These are phyloP conservation scores for Gibbula magus DNA, from an alignment of 2,888 invertebrate genomes.

Conservation along the genomic window DNA sequence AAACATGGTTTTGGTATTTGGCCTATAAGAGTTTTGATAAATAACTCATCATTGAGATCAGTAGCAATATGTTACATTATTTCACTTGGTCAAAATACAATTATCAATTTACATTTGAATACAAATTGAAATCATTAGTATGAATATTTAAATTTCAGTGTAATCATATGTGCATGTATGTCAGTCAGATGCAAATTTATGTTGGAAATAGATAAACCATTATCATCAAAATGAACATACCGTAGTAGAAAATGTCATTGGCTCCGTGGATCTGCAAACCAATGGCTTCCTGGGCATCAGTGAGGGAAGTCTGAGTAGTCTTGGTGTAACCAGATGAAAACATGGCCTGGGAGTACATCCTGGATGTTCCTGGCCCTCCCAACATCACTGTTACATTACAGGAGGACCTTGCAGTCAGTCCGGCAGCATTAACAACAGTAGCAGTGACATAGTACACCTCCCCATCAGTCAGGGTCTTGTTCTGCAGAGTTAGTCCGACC, in stretches of 20 bases:
- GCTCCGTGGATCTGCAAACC: slow-evolving; percentile 20
- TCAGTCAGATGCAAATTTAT: too few species aligned
- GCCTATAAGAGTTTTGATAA: too few species aligned
- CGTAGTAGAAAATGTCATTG: neutral
- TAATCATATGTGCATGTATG: too few species aligned
- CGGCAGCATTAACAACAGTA: slow-evolving; percentile 29
- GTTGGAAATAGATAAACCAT: too few species aligned
- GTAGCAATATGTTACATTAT: too few species aligned
- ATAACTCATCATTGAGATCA: too few species aligned
- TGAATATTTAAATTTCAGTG: too few species aligned
- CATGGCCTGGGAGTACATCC: neutral
- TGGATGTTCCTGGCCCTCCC: slow-evolving; percentile 5
- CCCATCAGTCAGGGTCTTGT: neutral
- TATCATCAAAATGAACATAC: neutral
- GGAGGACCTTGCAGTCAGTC: slow-evolving; percentile 10
- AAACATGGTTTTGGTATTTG: too few species aligned
- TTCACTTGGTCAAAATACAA: too few species aligned
- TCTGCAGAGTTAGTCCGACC: neutral
- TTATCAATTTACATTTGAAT: too few species aligned
- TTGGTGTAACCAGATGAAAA: neutral
- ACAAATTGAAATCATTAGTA: too few species aligned
- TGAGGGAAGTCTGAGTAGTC: neutral
- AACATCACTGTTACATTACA: slow-evolving; percentile 25
- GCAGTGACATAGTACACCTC: slow-evolving; percentile 31
- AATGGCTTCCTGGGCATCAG: slow-evolving; percentile 19